Base-by-base conservation (phyloP, 1,140 invertebrate genomes). In the Cecropterus lyciades region DNA sequence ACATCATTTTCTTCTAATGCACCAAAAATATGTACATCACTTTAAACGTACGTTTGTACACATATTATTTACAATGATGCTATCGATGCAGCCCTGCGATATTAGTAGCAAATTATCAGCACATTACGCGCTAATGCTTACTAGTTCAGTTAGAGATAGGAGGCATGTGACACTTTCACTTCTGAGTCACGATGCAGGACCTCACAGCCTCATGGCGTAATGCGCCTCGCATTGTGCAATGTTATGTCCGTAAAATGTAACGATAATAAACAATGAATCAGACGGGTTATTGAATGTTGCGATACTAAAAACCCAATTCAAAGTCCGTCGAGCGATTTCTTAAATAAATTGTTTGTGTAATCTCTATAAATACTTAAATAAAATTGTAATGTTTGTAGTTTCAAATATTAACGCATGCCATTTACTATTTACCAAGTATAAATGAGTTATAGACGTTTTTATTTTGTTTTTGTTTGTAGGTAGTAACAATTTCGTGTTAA, bases 141-240 rank as follows among this genome's bases (percentile, higher is more conserved):
- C 11, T 33, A 33, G 6, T 43, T 43, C 59, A 62, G 59, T 42
- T 63, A 51, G 7, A 49, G 56, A 33, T 60, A 48, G 33, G 46
- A 27, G 60, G 81, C 82, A 84, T 80, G 79, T 84, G 73, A 74
- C 76, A 84, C 87, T 91, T 91, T 91, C 88, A 88, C 88, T 87
- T 65, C 85, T 89, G 86, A 91, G 69, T 88, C 87, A 90, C 60
- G 69, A 87, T 86, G 33, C 82, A 87, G 88, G 85, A 88, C 82
- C 76, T 82, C 74, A 30, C 27, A 4, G 7, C 27, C 27, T 60
- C 73, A 73, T 69, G 65, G 62, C 51, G 77, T 73, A 84, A 79
- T 62, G 73, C 77, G 49, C 46, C 49, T 74, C 76, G n/a, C n/a
- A 80, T 82, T 82, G 75, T 75, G 79, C 68, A 82, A 82, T 67